Conservation (phyloP, 2,888 invertebrate species). For the Protophormia terraenovae region DNA sequence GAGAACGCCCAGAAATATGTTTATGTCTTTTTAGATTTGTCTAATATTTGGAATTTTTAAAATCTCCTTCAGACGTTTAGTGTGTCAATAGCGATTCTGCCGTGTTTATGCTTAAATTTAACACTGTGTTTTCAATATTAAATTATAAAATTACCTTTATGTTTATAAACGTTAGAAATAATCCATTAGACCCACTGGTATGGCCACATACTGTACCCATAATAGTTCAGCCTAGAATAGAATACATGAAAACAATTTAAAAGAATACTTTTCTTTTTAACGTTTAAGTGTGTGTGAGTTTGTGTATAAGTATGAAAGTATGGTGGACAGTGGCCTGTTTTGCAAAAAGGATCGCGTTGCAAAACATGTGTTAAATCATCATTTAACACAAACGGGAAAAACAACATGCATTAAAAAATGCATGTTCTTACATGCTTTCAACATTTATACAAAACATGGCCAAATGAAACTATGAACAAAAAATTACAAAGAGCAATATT, state of each 20-base stretch:
- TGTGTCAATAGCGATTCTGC: too few species aligned
- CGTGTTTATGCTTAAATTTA: too few species aligned
- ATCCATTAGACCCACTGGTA: background rate
- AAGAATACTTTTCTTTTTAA: background rate
- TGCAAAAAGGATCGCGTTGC: constrained; percentile 67
- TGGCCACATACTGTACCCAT: constrained; percentile 13
- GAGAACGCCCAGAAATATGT: too few species aligned
- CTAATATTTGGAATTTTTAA: too few species aligned
- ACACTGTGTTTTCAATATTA: too few species aligned
- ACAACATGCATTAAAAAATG: constrained; percentile 68
- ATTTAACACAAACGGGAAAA: constrained; percentile 67
- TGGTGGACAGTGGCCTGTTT: constrained; percentile 60
- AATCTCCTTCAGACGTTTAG: too few species aligned
- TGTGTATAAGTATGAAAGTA: constrained; percentile 15
- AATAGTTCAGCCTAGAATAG: constrained; percentile 63
- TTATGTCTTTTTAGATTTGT: too few species aligned
- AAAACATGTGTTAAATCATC: constrained; percentile 69
- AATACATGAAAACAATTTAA: constrained; percentile 8
- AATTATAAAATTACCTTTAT: too few species aligned
- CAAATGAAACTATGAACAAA: constrained; percentile 32
- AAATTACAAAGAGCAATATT: constrained; percentile 9
- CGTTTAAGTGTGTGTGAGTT: background rate
- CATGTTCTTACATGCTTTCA: constrained; percentile 68
- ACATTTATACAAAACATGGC: constrained; percentile 65
- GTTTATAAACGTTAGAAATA: too few species aligned